A percentile compares a stretch with the other conserved stretches of the same genome.
Conservation (phyloP, 2,113 vertebrate genomes). For the Polyodon spathula region DNA sequence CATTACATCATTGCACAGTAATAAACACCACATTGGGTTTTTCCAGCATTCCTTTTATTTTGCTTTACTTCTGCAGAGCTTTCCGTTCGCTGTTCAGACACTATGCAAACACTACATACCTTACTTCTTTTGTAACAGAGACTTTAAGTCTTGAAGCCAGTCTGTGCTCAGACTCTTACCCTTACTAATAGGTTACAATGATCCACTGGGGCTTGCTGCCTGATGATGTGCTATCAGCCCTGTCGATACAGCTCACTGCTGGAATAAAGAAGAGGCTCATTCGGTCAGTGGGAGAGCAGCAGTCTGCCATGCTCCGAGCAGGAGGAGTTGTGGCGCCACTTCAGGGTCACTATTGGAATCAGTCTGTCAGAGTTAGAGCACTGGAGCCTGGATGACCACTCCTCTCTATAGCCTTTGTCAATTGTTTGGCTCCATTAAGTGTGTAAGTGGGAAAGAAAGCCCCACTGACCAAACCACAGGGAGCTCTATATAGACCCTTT, state of each 20-base stretch:
- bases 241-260: constrained; percentile 50
- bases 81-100: constrained; percentile 32
- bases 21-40: no score
- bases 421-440: constrained; percentile 78
- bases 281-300: constrained; percentile 39
- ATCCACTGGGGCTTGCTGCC: constrained; percentile 26
- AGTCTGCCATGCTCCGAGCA: constrained; percentile 47
- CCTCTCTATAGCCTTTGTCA: constrained; percentile 68
- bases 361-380: constrained; percentile 58
- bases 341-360: constrained; percentile 57
- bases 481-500: constrained; percentile 63
- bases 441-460: constrained; percentile 66
- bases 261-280: constrained; percentile 38
- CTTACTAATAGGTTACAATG: constrained; percentile 33
- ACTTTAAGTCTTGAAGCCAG: no score
- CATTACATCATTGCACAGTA: neutral
- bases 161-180: no score
- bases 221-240: constrained; percentile 33
- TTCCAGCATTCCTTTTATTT: no score
- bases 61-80: constrained; percentile 29
- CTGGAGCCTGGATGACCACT: constrained; percentile 51
- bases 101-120: constrained; percentile 47
- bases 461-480: constrained; percentile 65
- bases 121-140: no score
- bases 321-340: constrained; percentile 57